Evolutionary conservation across 1,140 invertebrate species (phyloP), one percentile per base, ranked within the genome.

Genomic region (Drosophila malerkotliana): DNA sequence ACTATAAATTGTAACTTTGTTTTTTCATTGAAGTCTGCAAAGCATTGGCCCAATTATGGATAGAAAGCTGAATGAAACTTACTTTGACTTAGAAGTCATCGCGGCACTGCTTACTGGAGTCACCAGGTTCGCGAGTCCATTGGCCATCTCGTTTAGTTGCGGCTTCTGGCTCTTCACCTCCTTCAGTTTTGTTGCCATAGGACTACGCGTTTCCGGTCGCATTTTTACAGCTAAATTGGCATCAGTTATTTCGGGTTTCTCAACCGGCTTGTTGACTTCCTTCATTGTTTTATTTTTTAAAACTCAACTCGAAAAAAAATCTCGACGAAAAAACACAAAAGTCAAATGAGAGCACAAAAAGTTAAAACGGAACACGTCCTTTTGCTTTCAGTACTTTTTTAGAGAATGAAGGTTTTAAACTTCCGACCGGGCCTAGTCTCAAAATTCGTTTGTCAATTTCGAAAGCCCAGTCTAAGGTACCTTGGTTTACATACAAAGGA

Each of bases 131-230:
- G 34, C 0, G 2, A 54, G 9, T 21, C 6, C 3, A 14, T 0
- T n/a, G 1, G 8, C 4, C 48, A 68, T 54, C 0, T 54, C 28
- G n/a, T 54, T 63, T 2, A 34, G 54, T 3, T 37, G 28, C 3
- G 37, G 8, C 39, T 66, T 32, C 0, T 54, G 34, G 0, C 9
- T 21, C 2, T 54, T 68, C 0, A 68, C 30, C 3, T 53, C 60
- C 21, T 15, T 14, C 5, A 68, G 60, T 5, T 68, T 68, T 8
- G 15, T 2, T 0, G 18, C 26, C 1, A 45, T 47, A 0, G 14
- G 4, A 3, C 1, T 8, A 6, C 4, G 0, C 3, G 2, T 4
- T 2, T 41, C 41, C 10, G 37, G 28, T 0, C 56, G 56, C 56
- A 51, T 51, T n/a, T 4, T 51, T 9, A n/a, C 14, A 18, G 9